phyloP scores from a whole-genome alignment of 2,797 vertebrate genomes.

The Galago senegalensis region DNA sequence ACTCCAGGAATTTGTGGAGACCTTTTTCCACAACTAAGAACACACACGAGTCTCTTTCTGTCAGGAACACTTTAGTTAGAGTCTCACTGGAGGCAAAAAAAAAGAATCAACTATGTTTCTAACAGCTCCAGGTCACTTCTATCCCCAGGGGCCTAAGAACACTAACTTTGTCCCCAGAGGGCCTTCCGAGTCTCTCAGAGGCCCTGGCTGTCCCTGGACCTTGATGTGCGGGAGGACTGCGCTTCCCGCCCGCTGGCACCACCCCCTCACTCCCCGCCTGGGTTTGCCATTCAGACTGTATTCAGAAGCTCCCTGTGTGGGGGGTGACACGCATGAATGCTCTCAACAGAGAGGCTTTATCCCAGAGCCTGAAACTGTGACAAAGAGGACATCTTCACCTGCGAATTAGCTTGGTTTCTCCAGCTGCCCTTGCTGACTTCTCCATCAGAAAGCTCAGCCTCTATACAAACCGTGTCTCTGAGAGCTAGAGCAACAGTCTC shows the following conservation, averaged over 20 bases:
- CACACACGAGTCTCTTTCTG: neutral
- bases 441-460: neutral
- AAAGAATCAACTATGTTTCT: constrained; percentile 4
- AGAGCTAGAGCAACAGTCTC: constrained; percentile 1
- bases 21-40: constrained; percentile 21
- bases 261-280: neutral
- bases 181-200: constrained; percentile 29
- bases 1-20: neutral
- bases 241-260: constrained; percentile 35
- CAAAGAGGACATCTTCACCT: constrained; percentile 81
- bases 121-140: constrained; percentile 65
- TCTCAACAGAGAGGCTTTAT: constrained; percentile 76
- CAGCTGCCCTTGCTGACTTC: constrained; percentile 42
- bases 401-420: constrained; percentile 80
- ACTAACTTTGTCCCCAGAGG: constrained; percentile 74
- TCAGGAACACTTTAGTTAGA: constrained; percentile 41
- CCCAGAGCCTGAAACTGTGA: constrained; percentile 53
- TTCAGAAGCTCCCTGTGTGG: constrained; percentile 75
- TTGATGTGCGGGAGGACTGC: constrained; percentile 64
- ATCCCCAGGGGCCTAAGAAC: constrained; percentile 71
- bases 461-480: neutral
- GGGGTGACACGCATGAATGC: constrained; percentile 64
- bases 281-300: constrained; percentile 54
- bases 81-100: neutral
- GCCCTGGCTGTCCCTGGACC: constrained; percentile 24